Conservation (phyloP, 2,888 invertebrate genomes). For the Mythimna albipuncta region DNA sequence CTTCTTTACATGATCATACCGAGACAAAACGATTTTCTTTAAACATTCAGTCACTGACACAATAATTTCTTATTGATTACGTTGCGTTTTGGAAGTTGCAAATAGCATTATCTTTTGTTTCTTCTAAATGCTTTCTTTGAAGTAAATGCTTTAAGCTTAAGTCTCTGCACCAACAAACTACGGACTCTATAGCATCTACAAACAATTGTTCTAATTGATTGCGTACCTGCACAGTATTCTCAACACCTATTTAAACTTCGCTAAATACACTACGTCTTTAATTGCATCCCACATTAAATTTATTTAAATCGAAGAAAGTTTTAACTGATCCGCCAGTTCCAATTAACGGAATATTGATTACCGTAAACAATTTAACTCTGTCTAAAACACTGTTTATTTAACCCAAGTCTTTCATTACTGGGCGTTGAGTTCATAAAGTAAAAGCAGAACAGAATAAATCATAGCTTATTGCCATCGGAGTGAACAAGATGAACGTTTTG, state of each 20-base stretch:
- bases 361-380: constrained; percentile 48
- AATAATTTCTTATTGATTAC: too few species aligned
- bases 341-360: constrained; percentile 36
- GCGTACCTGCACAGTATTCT: neutral
- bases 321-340: constrained; percentile 21
- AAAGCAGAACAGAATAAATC: constrained; percentile 40
- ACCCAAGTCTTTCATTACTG: constrained; percentile 21
- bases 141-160: too few species aligned
- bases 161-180: too few species aligned
- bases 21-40: too few species aligned
- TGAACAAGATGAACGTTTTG: constrained; percentile 43
- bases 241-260: neutral
- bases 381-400: constrained; percentile 29
- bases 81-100: too few species aligned
- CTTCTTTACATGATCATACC: too few species aligned
- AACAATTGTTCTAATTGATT: neutral
- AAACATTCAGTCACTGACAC: too few species aligned
- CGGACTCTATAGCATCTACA: too few species aligned
- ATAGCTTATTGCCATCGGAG: constrained; percentile 31
- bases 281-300: constrained; percentile 28
- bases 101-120: too few species aligned
- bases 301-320: constrained; percentile 30
- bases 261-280: neutral
- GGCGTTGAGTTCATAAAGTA: constrained; percentile 46
- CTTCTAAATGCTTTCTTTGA: too few species aligned